Evolutionary conservation across 2,888 invertebrate genomes (phyloP).

Genomic region (Julus scandinavius): DNA sequence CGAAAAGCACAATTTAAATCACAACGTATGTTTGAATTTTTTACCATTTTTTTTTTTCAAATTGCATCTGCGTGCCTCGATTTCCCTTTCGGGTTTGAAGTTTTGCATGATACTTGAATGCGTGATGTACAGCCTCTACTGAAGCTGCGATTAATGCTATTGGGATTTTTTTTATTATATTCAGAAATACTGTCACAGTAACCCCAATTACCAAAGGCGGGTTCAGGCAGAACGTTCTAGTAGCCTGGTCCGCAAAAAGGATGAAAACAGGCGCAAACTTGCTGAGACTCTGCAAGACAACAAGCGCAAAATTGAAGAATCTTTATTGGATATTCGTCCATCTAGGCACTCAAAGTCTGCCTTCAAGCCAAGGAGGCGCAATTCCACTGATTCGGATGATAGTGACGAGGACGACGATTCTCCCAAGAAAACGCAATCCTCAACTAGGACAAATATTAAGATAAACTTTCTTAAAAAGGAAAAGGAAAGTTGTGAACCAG

Average conservation of each 20-base stretch:
- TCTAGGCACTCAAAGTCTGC: background rate
- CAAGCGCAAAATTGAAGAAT: background rate
- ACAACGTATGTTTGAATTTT: conserved; percentile 60
- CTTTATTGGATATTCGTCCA: background rate
- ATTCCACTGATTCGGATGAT: background rate
- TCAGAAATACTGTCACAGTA: conserved; percentile 43
- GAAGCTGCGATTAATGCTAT: background rate
- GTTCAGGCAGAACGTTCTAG: background rate
- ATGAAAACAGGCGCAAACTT: conserved; percentile 14
- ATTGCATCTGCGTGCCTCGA: background rate
- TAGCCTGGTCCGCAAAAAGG: background rate
- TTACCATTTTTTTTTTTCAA: background rate
- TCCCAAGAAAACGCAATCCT: background rate
- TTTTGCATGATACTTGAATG: background rate
- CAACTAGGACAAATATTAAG: background rate
- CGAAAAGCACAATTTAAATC: conserved; percentile 62
- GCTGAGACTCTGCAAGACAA: background rate
- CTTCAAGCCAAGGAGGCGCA: background rate
- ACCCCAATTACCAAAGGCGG: conserved; percentile 37
- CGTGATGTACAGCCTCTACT: background rate
- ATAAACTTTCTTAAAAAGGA: background rate
- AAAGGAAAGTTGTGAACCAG: background rate
- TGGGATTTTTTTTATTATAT: conserved; percentile 7
- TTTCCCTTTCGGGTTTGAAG: background rate
- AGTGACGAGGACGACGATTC: background rate